A percentile compares a stretch with the other conserved stretches of the same genome.
These are phyloP conservation scores for Hyalella azteca DNA, from an alignment of 2,888 invertebrate species.

Conservation along the genomic window DNA sequence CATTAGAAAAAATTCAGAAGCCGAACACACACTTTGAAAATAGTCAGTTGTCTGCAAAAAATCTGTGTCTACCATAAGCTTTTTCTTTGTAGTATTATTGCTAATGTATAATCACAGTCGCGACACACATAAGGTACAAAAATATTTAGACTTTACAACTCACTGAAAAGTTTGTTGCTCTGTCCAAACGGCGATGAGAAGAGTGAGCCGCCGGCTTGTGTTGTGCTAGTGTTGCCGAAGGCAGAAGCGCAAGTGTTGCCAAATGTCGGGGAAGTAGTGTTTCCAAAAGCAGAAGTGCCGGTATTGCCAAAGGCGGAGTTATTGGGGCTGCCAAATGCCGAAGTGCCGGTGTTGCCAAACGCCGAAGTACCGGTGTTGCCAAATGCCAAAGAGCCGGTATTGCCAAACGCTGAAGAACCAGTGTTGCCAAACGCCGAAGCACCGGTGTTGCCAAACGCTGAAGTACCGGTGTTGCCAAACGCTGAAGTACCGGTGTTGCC, in stretches of 20 bases:
- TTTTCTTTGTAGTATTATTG: too few relatives aligned
- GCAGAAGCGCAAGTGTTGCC: not conserved
- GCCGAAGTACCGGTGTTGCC: conserved; percentile 9
- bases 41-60: too few relatives aligned
- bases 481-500: not conserved
- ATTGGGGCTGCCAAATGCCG: not conserved
- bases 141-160: not conserved
- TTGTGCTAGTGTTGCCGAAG: not conserved
- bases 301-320: not conserved
- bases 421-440: not conserved
- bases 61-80: too few relatives aligned
- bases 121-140: not conserved
- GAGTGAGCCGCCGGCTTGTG: conserved; percentile 8
- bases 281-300: not conserved
- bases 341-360: not conserved
- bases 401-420: not conserved
- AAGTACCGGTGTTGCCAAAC: conserved; percentile 1
- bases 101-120: too few relatives aligned
- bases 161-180: conserved; percentile 38
- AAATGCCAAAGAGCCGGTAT: too few relatives aligned
- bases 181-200: conserved; percentile 32
- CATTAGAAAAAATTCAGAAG: too few relatives aligned
- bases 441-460: not conserved
- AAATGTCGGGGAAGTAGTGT: not conserved
- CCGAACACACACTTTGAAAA: too few relatives aligned